Base-by-base conservation (phyloP, 2,797 vertebrate genomes). In the Remorina albescens region DNA sequence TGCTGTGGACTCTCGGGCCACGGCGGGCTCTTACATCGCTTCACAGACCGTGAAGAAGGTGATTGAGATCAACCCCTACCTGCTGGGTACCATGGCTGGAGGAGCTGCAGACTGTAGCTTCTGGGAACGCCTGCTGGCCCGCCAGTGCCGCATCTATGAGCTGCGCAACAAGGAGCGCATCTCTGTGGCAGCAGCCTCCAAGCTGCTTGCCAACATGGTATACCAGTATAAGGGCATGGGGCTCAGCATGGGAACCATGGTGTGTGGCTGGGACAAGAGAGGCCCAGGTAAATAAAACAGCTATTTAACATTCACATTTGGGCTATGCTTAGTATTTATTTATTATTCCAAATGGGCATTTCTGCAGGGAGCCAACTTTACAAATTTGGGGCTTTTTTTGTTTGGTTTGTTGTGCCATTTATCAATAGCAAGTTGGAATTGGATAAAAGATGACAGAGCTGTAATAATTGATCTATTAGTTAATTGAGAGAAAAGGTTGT, bases 151-250 rank as follows among this genome's bases (percentile, higher is more conserved):
- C 72, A 96, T 97, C 89, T 97, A 98, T 0, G 95, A 97, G 91
- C 95, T 98, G 4, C 95, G 97, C 70, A 97, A 98, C 93, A 98
- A 98, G 90, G 96, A 97, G 78, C 95, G 95, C 72, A 96, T 98
- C 89, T 97, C 97, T 0, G 97, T 98, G 72, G 97, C 97, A 0
- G 97, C 97, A 0, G 97, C 97, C 16, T 98, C 97, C 74, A 97
- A 98, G 64, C 92, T 98, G 75, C 93, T 98, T 1, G 97, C 97
- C 21, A 98, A 98, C 92, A 98, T 98, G 97, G 97, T 98, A 47
- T 98, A 98, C 86, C 97, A 98, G 89, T 97, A 97, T 92, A 97
- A 97, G 81, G 97, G 96, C 80, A 96, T 97, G 96, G 97, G 96
- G 5, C 96, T 98, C 59, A 97, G 96, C 89, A 97, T 98, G 96